Conservation (phyloP, 2,888 invertebrate genomes). For the Lasiommata megera region DNA sequence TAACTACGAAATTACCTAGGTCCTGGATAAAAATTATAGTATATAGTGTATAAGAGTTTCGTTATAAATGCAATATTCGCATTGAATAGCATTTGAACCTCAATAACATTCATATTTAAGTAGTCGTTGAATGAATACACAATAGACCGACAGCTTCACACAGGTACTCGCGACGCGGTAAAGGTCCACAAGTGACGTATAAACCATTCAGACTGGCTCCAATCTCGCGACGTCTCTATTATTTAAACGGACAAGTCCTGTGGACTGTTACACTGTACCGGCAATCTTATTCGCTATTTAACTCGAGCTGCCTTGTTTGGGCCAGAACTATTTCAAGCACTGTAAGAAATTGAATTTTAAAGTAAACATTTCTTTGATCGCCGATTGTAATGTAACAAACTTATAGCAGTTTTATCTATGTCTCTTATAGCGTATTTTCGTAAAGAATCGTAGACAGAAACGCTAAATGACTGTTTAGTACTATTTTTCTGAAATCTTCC, state of each 20-base stretch:
- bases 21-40: no score
- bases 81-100: not conserved
- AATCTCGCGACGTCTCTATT: conserved; percentile 78
- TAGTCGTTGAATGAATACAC: conserved; percentile 69
- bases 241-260: conserved; percentile 71
- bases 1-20: no score
- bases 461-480: no score
- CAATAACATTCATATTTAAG: conserved; percentile 30
- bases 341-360: not conserved
- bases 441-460: no score
- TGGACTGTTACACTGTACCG: conserved; percentile 61
- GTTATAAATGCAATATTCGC: no score
- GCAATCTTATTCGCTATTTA: conserved; percentile 46
- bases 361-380: no score
- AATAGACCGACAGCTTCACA: conserved; percentile 65
- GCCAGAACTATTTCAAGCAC: not conserved
- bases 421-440: no score
- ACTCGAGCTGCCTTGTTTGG: conserved; percentile 1
- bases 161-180: conserved; percentile 61
- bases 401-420: no score
- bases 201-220: conserved; percentile 76
- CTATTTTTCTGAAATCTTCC: no score
- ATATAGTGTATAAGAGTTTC: no score
- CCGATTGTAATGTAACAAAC: no score
- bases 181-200: conserved; percentile 77